These are phyloP conservation scores for Typhlichthys eigenmanni DNA, from an alignment of 2,797 vertebrate species.

Conservation along the genomic window DNA sequence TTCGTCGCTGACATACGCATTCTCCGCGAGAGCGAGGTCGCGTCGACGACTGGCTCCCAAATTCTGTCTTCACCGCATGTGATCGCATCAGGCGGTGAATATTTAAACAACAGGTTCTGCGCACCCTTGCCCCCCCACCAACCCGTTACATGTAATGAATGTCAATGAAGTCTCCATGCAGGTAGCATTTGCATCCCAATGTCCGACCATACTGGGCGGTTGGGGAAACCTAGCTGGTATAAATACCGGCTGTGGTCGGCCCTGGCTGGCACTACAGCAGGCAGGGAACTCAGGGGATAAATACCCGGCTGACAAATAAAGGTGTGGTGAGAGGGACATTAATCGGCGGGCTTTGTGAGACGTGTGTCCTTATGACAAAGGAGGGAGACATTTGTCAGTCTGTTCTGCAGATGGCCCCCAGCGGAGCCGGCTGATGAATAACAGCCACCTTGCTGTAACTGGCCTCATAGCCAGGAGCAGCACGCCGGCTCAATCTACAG, in stretches of 20 bases:
- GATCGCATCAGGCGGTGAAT: slow-evolving; percentile 43
- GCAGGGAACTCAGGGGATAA: slow-evolving; percentile 67
- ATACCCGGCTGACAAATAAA: slow-evolving; percentile 82
- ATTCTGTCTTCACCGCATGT: slow-evolving; percentile 39
- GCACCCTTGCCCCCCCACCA: no score
- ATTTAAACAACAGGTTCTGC: slow-evolving; percentile 54
- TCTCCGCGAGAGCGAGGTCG: slow-evolving; percentile 45
- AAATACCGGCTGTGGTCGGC: slow-evolving; percentile 64
- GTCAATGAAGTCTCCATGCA: slow-evolving; percentile 26
- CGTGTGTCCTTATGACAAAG: slow-evolving; percentile 84
- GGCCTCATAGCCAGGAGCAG: slow-evolving; percentile 49
- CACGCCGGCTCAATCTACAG: slow-evolving; percentile 56
- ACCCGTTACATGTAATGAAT: slow-evolving; percentile 37
- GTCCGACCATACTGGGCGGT: slow-evolving; percentile 5
- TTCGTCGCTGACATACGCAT: slow-evolving; percentile 48
- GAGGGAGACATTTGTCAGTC: slow-evolving; percentile 84
- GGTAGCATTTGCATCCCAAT: slow-evolving; percentile 42
- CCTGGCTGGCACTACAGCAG: slow-evolving; percentile 65
- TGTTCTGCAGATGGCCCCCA: slow-evolving; percentile 79
- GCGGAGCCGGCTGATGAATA: slow-evolving; percentile 76
- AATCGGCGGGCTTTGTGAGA: slow-evolving; percentile 76
- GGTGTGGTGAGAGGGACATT: slow-evolving; percentile 74
- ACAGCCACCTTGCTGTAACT: slow-evolving; percentile 73
- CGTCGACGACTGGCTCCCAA: slow-evolving; percentile 40
- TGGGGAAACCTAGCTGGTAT: background rate